phyloP scores from a whole-genome alignment of 2,888 invertebrate genomes.

The Osmoderma eremita region DNA sequence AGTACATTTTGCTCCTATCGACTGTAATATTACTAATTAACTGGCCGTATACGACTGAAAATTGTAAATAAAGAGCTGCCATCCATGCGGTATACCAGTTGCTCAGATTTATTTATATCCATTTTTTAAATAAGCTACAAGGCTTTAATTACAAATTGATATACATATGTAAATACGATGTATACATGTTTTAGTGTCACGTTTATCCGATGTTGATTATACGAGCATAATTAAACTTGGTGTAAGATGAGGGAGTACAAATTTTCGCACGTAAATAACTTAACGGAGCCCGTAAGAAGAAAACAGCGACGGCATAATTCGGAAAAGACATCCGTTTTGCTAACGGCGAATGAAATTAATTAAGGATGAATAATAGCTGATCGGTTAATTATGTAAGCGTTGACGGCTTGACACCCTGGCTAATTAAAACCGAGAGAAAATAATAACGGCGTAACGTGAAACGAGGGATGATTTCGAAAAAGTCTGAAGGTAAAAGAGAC shows the following conservation, averaged over 20 bases:
- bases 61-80: too few relatives aligned
- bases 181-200: too few relatives aligned
- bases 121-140: too few relatives aligned
- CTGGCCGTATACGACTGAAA: too few relatives aligned
- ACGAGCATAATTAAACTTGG: background rate
- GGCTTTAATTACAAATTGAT: too few relatives aligned
- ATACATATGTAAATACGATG: too few relatives aligned
- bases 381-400: conserved; percentile 34
- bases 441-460: conserved; percentile 21
- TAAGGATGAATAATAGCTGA: conserved; percentile 35
- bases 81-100: too few relatives aligned
- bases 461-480: conserved; percentile 11
- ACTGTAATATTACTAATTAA: too few relatives aligned
- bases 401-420: conserved; percentile 21
- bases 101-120: too few relatives aligned
- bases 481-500: background rate
- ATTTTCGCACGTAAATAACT: conserved; percentile 17
- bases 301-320: conserved; percentile 18
- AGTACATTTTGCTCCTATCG: too few relatives aligned
- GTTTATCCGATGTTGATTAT: too few relatives aligned
- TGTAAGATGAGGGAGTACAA: background rate
- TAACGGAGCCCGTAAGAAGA: background rate
- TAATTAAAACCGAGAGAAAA: conserved; percentile 31
- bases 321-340: conserved; percentile 28
- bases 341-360: conserved; percentile 22